Percentiles rank a stretch among this genome's conserved stretches.
phyloP scores from a whole-genome alignment of 2,113 vertebrate genomes.

The Oreochromis aureus region DNA sequence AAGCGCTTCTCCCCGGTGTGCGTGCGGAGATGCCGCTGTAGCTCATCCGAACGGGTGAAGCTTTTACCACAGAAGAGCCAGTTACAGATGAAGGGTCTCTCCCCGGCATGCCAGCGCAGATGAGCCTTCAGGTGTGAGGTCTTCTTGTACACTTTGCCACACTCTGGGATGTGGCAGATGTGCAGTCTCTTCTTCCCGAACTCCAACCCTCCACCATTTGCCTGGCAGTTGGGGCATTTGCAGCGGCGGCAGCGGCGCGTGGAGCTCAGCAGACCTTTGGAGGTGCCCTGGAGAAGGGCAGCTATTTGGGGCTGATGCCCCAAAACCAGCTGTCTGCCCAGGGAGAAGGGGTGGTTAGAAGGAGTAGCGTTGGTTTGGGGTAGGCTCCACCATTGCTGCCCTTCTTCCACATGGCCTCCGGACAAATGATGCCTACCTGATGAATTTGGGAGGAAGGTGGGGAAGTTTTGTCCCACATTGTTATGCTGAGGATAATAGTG shows the following conservation, averaged over 20 bases:
- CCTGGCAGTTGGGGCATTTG: conserved; percentile 84
- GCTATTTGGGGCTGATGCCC: conserved; percentile 81
- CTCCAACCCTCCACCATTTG: conserved; percentile 63
- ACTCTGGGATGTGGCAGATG: conserved; percentile 82
- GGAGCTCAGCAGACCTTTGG: conserved; percentile 77
- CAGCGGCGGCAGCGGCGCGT: conserved; percentile 80
- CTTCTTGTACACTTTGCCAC: conserved; percentile 85
- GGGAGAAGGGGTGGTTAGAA: conserved; percentile 69
- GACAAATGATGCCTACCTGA: conserved; percentile 69
- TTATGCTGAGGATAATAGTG: conserved; percentile 78
- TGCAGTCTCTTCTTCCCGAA: conserved; percentile 82
- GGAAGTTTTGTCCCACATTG: conserved; percentile 74
- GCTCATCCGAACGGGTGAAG: conserved; percentile 84
- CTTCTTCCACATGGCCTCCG: conserved; percentile 69
- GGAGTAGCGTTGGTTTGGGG: conserved; percentile 67
- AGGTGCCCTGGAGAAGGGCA: conserved; percentile 77
- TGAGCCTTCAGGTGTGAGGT: conserved; percentile 87
- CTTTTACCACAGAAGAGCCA: conserved; percentile 87
- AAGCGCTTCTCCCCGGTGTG: conserved; percentile 86
- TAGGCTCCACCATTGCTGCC: conserved; percentile 83
- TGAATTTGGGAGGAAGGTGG: conserved; percentile 74
- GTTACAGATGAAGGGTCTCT: conserved; percentile 83
- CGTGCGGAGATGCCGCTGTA: conserved; percentile 83
- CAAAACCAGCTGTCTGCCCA: conserved; percentile 76
- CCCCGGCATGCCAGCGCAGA: conserved; percentile 84